phyloP scores from a whole-genome alignment of 1,140 invertebrate genomes.

The Macrostomum lignano region DNA sequence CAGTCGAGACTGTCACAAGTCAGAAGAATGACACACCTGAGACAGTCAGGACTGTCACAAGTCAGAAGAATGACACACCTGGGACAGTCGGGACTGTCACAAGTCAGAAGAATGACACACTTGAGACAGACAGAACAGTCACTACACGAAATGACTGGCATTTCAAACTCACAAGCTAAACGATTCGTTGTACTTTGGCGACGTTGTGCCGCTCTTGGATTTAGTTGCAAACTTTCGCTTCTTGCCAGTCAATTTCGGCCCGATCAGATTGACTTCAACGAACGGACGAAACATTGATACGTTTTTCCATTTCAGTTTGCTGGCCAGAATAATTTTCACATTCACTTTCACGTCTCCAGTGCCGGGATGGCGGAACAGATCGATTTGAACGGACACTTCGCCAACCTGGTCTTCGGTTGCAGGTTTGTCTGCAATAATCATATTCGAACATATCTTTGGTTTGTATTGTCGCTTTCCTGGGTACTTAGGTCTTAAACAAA shows the following conservation, averaged over 20 bases:
- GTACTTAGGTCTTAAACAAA: too few relatives aligned
- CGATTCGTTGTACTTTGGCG: constrained; percentile 5
- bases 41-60: too few relatives aligned
- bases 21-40: too few relatives aligned
- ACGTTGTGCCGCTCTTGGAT: not conserved
- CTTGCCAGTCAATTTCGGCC: not conserved
- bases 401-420: constrained; percentile 2
- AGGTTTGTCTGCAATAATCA: constrained; percentile 2
- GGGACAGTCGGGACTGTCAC: too few relatives aligned
- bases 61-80: too few relatives aligned
- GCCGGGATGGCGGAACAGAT: constrained; percentile 3
- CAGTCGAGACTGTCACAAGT: too few relatives aligned
- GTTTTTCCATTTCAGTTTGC: constrained; percentile 86
- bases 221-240: constrained; percentile 2
- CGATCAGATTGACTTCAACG: constrained; percentile 2
- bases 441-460: too few relatives aligned
- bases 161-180: constrained; percentile 4
- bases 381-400: constrained; percentile 2
- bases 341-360: constrained; percentile 5
- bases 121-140: too few relatives aligned
- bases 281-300: constrained; percentile 4
- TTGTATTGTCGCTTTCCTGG: too few relatives aligned
- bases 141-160: too few relatives aligned
- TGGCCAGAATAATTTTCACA: constrained; percentile 32
- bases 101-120: too few relatives aligned